A percentile compares a stretch with the other conserved stretches of the same genome.
These are phyloP conservation scores for Disparrhopalites patrizii DNA, from an alignment of 2,888 invertebrate species.

Conservation along the genomic window DNA sequence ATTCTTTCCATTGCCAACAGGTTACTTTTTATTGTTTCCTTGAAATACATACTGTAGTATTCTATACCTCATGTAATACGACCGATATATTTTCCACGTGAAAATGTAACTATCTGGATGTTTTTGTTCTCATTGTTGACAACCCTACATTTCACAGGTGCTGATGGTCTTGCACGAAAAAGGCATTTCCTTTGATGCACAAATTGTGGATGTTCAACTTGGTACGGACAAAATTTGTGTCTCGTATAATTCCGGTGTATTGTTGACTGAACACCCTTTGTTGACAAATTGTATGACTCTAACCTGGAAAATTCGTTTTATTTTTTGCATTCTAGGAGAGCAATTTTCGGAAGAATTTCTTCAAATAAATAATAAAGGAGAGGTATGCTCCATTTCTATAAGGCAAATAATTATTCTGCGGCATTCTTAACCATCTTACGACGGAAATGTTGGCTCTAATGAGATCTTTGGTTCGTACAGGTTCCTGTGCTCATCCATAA, in stretches of 20 bases:
- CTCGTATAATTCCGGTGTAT: too few relatives aligned
- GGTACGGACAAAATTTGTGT: neutral
- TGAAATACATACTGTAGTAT: too few relatives aligned
- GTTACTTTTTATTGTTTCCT: neutral
- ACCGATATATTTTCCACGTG: too few relatives aligned
- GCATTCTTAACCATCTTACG: neutral
- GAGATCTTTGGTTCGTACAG: neutral
- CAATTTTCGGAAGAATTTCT: constrained; percentile 6
- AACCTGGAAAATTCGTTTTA: neutral
- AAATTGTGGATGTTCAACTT: neutral
- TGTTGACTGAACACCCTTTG: too few relatives aligned
- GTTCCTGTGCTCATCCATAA: neutral
- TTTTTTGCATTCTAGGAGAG: neutral
- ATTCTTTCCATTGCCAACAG: neutral
- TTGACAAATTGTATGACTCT: too few relatives aligned
- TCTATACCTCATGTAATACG: too few relatives aligned
- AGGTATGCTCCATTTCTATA: too few relatives aligned
- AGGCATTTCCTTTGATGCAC: neutral
- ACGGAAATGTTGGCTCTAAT: neutral
- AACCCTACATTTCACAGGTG: neutral
- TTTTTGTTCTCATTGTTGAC: neutral
- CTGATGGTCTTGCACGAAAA: neutral
- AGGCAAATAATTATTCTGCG: too few relatives aligned
- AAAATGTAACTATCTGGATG: too few relatives aligned
- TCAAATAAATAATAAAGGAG: neutral